phyloP scores from a whole-genome alignment of 2,113 vertebrate genomes.

The Neolamprologus longior region DNA sequence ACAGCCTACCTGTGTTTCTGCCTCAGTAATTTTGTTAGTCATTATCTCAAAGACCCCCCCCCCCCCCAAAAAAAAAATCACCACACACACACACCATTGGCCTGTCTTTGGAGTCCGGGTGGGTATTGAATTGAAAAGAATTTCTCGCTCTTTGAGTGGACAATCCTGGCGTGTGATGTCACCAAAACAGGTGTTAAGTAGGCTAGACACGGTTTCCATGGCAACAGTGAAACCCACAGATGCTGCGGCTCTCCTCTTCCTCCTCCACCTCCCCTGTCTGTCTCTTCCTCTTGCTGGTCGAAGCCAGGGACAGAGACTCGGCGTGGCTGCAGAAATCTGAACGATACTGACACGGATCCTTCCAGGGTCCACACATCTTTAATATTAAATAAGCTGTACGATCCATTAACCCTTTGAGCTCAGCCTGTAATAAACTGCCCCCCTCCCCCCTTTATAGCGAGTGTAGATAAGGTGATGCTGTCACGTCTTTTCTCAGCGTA shows the following conservation, averaged over 20 bases:
- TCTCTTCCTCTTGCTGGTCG: slow-evolving; percentile 33
- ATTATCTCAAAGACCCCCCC: not conserved
- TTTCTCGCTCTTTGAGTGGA: slow-evolving; percentile 32
- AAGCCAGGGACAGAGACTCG: slow-evolving; percentile 31
- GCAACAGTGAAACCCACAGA: slow-evolving; percentile 57
- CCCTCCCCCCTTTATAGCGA: not conserved
- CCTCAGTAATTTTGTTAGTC: not conserved
- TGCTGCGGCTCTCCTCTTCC: slow-evolving; percentile 16
- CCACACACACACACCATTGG: not conserved
- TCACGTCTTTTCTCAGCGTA: not conserved
- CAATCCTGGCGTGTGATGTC: slow-evolving; percentile 34
- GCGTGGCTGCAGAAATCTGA: slow-evolving; percentile 55
- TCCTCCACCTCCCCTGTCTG: slow-evolving; percentile 8
- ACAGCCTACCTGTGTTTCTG: slow-evolving; percentile 3
- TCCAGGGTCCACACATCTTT: slow-evolving; percentile 61
- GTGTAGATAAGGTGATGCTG: slow-evolving; percentile 13
- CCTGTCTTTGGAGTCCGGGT: not conserved
- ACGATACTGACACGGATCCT: slow-evolving; percentile 59
- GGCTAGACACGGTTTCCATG: slow-evolving; percentile 52
- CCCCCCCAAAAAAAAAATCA: not conserved
- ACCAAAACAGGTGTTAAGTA: slow-evolving; percentile 54
- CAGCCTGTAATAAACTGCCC: slow-evolving; percentile 53
- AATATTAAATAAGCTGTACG: slow-evolving; percentile 71
- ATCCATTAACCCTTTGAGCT: slow-evolving; percentile 74
- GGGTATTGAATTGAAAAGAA: not conserved